phyloP scores from a whole-genome alignment of 2,797 vertebrate species.

The Paguma larvata region DNA sequence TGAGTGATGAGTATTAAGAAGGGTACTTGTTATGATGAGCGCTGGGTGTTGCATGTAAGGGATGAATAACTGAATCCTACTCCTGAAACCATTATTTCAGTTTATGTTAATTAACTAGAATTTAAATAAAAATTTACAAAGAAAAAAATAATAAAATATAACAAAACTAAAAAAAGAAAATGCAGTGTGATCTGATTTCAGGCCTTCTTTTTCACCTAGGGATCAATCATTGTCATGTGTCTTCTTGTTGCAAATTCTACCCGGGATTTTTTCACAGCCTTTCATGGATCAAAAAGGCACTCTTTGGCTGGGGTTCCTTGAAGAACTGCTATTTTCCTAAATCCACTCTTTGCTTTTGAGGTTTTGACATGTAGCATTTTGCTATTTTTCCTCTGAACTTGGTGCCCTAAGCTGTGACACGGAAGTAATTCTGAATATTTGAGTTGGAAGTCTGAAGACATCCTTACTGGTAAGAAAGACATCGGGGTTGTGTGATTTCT shows the following conservation, averaged over 20 bases:
- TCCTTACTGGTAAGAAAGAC: neutral
- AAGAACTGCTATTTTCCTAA: neutral
- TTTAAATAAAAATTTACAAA: too few relatives aligned
- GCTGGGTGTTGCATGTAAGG: too few relatives aligned
- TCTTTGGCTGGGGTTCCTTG: neutral
- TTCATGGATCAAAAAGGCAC: neutral
- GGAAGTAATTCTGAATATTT: neutral
- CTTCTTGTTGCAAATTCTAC: neutral
- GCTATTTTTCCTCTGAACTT: neutral
- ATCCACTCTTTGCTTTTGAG: neutral
- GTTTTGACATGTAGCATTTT: neutral
- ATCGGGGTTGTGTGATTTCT: neutral
- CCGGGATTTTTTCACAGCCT: neutral
- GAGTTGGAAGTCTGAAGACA: neutral
- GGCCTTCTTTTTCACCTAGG: neutral
- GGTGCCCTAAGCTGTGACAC: neutral
- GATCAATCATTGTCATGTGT: accelerated
- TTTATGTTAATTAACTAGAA: too few relatives aligned
- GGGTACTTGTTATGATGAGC: too few relatives aligned
- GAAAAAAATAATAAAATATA: too few relatives aligned
- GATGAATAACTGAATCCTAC: too few relatives aligned
- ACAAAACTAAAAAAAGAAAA: too few relatives aligned
- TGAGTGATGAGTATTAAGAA: too few relatives aligned
- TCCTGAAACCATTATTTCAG: too few relatives aligned
- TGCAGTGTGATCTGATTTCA: too few relatives aligned